phyloP scores from a whole-genome alignment of 1,140 invertebrate species.

The Daktulosphaira vitifoliae region DNA sequence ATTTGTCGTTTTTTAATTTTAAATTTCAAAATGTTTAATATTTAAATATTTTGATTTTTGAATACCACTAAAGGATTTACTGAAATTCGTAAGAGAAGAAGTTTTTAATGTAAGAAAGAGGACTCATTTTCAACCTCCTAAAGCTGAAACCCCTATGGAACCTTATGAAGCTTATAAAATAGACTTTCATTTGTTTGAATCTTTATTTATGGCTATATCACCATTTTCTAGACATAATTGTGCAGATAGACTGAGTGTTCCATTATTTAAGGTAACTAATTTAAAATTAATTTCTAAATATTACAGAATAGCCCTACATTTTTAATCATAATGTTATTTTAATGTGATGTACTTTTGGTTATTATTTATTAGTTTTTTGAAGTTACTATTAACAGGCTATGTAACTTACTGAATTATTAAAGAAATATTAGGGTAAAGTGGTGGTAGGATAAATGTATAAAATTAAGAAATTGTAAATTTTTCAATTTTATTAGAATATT shows the following conservation, averaged over 20 bases:
- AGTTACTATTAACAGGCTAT: too few species aligned
- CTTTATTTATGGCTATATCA: slow-evolving; percentile 71
- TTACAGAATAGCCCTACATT: too few species aligned
- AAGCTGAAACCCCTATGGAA: slow-evolving; percentile 51
- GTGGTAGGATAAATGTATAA: too few species aligned
- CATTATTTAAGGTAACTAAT: slow-evolving; percentile 69
- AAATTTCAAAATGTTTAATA: slow-evolving; percentile 25
- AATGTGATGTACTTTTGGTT: too few species aligned
- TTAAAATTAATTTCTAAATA: neutral
- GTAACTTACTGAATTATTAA: too few species aligned
- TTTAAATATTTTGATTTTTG: slow-evolving; percentile 40
- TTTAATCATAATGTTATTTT: too few species aligned
- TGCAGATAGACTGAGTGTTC: slow-evolving; percentile 66
- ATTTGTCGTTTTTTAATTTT: neutral
- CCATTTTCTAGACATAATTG: slow-evolving; percentile 73
- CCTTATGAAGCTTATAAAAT: slow-evolving; percentile 80
- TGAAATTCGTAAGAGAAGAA: slow-evolving; percentile 64
- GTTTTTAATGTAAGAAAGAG: slow-evolving; percentile 54
- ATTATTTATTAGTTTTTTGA: too few species aligned
- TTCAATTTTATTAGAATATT: too few species aligned
- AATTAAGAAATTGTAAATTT: too few species aligned
- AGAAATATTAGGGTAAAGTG: too few species aligned
- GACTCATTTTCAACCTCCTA: slow-evolving; percentile 53
- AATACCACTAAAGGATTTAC: too few species aligned
- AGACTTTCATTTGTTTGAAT: slow-evolving; percentile 83